A percentile compares a stretch with the other conserved stretches of the same genome.
Evolutionary conservation across 2,888 invertebrate species (phyloP).

Genomic region (Lasioglossum morio): DNA sequence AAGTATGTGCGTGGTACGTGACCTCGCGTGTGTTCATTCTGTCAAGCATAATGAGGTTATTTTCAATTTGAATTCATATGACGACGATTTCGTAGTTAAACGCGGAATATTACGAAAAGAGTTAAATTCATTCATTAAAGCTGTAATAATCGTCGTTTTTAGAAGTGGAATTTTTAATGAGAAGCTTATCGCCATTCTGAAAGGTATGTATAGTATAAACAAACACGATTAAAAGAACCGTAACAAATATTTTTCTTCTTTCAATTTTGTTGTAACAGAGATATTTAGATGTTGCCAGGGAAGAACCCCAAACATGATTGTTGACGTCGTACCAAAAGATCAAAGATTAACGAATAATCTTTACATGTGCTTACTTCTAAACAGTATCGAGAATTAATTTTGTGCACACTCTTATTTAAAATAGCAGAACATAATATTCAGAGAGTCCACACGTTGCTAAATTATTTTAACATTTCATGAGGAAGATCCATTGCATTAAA

Average conservation of each 20-base stretch:
- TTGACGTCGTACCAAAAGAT: too few species aligned
- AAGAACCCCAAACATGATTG: too few species aligned
- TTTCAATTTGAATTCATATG: neutral
- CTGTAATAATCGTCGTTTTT: neutral
- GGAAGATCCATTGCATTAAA: neutral
- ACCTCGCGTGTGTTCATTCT: too few species aligned
- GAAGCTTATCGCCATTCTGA: too few species aligned
- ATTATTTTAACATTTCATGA: neutral
- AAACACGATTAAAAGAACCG: neutral
- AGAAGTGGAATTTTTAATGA: neutral
- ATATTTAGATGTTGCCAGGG: neutral
- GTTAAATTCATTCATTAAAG: neutral
- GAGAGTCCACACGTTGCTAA: neutral
- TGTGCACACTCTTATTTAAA: neutral
- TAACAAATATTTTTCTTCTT: neutral
- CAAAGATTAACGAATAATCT: neutral
- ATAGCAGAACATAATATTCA: neutral
- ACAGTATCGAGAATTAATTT: neutral
- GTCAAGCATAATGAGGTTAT: neutral
- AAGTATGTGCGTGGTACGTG: neutral
- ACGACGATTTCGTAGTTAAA: neutral
- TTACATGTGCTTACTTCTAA: too few species aligned
- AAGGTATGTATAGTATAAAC: neutral
- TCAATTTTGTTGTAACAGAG: neutral
- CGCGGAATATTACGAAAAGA: neutral